Base-by-base conservation (phyloP, 2,113 vertebrate species). In the Catharus bicknelli region DNA sequence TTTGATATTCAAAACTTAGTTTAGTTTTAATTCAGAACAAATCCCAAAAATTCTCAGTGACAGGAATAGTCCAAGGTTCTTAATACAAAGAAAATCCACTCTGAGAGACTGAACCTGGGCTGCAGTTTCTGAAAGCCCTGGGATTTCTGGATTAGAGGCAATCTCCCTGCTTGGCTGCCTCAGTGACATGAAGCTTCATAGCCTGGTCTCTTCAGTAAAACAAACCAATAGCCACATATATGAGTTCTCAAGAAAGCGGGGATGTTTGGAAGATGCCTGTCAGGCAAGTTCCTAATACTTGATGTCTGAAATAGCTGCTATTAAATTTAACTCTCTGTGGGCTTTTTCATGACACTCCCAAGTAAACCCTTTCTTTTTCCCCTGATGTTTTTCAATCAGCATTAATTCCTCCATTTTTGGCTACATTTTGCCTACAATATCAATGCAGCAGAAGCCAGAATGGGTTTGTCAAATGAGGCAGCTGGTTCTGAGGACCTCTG, bases 71-170 rank as follows among this genome's bases (percentile, higher is more conserved):
- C 81, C 83, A 61, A 84, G 47, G 62, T 87, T 76, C 74, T 90
- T 96, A 86, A 90, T 29, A 74, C n/a, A 85, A 90, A 88, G 82
- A 73, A 57, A 94, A 91, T 90, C 63, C 70, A 90, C 84, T 90
- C 63, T 32, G 84, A 91, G 69, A 72, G 13, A 53, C 63, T 91
- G 79, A 91, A 90, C 85, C 63, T 40, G 64, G 51, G 29, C 64
- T 86, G 72, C 64, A 48, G 72, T 77, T 90, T 94, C 76, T 81
- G 86, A 95, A 95, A 94, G n/a, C 76, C 43, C 63, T 29, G 72
- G 85, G 90, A 95, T 96, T 94, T 94, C 68, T 90, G 94, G 93
- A 94, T 95, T 96, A 95, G 68, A 96, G 76, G 76, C 93, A 94
- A 95, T 95, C 91, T 95, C 85, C 82, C 59, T 93, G 90, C 88